Evolutionary conservation across 2,888 invertebrate genomes (phyloP).

Genomic region (Colostygia pectinataria): DNA sequence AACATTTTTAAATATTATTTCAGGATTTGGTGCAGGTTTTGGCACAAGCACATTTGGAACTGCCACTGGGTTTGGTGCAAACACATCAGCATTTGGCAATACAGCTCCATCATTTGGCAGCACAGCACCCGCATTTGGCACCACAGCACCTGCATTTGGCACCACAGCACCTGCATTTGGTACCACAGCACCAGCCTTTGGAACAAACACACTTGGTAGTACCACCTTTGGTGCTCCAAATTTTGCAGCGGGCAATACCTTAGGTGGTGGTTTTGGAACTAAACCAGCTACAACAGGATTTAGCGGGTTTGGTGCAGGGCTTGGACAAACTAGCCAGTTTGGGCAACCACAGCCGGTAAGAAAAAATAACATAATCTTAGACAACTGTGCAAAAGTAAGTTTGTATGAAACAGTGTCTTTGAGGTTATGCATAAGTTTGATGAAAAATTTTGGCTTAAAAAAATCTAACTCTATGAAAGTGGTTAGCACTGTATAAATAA

Average conservation of each 20-base stretch:
- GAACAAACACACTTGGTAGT: conserved; percentile 51
- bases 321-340: conserved; percentile 70
- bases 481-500: too few relatives aligned
- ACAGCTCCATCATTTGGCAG: conserved; percentile 43
- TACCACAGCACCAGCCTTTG: conserved; percentile 53
- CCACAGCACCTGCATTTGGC: conserved; percentile 45
- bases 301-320: conserved; percentile 70
- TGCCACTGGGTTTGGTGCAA: conserved; percentile 46
- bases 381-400: too few relatives aligned
- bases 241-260: conserved; percentile 64
- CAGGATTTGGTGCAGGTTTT: conserved; percentile 59
- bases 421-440: too few relatives aligned
- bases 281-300: conserved; percentile 71
- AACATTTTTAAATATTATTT: too few relatives aligned
- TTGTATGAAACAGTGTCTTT: too few relatives aligned
- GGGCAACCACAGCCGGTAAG: conserved; percentile 62
- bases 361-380: too few relatives aligned
- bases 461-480: too few relatives aligned
- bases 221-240: conserved; percentile 56
- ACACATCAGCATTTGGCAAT: conserved; percentile 33
- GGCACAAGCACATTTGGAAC: conserved; percentile 31
- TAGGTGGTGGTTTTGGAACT: conserved; percentile 74
- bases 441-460: too few relatives aligned
- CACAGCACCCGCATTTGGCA: conserved; percentile 29
- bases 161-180: conserved; percentile 49